Evolutionary conservation across 2,888 invertebrate species (phyloP), one percentile per base, ranked within the genome.

Genomic region (Apamea epomidion): DNA sequence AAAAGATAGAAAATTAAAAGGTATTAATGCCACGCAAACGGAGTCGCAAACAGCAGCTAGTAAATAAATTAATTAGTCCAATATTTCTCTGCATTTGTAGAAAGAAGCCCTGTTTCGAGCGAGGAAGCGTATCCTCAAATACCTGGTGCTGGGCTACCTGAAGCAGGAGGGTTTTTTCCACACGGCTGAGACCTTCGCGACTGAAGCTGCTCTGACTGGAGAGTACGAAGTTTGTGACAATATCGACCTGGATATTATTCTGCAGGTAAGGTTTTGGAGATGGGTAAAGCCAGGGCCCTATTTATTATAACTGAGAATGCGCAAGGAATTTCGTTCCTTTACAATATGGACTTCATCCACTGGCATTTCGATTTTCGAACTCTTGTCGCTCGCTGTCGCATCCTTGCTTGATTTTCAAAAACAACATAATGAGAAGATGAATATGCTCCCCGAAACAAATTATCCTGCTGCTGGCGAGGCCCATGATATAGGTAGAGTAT

Each of bases 221-320:
- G 98, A 98, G 81, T 98, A 98, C 92, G 97, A 98, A 91, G 97
- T 99, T 62, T 99, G 99, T 94, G 99, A 99, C 92, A 99, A 99
- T 91, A 98, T 99, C 80, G 99, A 99, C 93, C 96, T 99, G 92
- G 98, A 98, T 86, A 98, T 98, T 67, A 98, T 99, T 87, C 95
- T 99, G 80, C 98, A 99, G 93, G 97, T 96, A 72, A 78, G 84
- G 1, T 14, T 62, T 32, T 29, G 12, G n/a, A 2, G 25, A 16
- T 7, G 7, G 69, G 1, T 48, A 25, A 18, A 54, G 16, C 25
- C 16, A 29, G 5, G 6, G 16, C 10, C 32, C 6, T 70, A 21
- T 51, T 70, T 8, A 29, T 69, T 12, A 21, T 69, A 29, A 45
- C 12, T 29, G 29, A 45, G 1, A 21, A 45, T 29, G n/a, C 3